Percentiles rank a stretch among this genome's conserved stretches.
Conservation (phyloP, 1,140 invertebrate genomes). For the Lethocerus indicus region DNA sequence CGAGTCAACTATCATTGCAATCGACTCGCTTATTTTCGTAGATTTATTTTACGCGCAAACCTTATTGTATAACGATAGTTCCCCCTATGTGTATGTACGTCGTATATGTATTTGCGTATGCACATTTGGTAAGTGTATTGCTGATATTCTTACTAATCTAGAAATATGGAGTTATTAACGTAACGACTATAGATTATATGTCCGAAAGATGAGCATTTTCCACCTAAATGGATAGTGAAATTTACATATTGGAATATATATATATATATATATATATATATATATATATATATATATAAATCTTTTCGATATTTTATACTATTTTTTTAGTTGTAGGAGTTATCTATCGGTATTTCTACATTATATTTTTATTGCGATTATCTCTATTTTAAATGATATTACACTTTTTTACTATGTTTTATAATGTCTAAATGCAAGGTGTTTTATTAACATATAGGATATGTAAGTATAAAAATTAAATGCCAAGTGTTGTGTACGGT, state of each 20-base stretch:
- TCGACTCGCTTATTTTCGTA: slow-evolving; percentile 16
- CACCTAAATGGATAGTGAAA: not conserved
- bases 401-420: slow-evolving; percentile 14
- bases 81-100: not conserved
- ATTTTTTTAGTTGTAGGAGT: not conserved
- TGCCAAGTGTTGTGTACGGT: slow-evolving; percentile 10
- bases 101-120: not conserved
- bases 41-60: slow-evolving; percentile 2
- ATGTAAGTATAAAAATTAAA: slow-evolving; percentile 4
- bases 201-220: too few relatives aligned
- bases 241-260: not conserved
- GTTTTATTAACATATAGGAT: slow-evolving; percentile 5
- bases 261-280: not conserved
- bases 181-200: too few relatives aligned
- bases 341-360: slow-evolving; percentile 3
- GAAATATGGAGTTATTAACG: not conserved
- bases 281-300: slow-evolving; percentile 4
- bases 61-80: not conserved
- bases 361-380: slow-evolving; percentile 4
- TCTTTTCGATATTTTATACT: not conserved
- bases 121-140: not conserved
- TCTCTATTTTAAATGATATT: not conserved
- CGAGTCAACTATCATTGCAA: slow-evolving; percentile 15
- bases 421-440: slow-evolving; percentile 8
- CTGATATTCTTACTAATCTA: slow-evolving; percentile 2